These are phyloP conservation scores for Leptopilina boulardi DNA, from an alignment of 1,140 invertebrate species.

Conservation along the genomic window DNA sequence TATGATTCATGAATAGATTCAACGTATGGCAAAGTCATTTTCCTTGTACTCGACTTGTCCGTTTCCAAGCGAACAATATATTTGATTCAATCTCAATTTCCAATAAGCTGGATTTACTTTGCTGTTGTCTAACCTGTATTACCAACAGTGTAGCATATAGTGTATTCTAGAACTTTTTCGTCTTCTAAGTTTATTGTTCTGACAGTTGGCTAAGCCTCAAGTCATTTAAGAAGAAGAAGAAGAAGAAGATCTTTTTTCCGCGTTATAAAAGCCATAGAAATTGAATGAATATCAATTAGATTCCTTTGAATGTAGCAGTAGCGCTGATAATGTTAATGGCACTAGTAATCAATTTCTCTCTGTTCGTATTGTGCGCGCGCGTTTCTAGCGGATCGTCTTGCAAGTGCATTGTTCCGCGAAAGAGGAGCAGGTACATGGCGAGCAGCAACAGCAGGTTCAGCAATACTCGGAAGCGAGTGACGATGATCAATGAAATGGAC, in stretches of 20 bases:
- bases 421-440: conserved; percentile 34
- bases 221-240: too few relatives aligned
- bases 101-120: too few relatives aligned
- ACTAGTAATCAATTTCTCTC: conserved; percentile 6
- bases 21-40: too few relatives aligned
- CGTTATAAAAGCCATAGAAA: background rate
- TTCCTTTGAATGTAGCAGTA: background rate
- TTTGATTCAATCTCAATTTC: too few relatives aligned
- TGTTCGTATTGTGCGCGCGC: background rate
- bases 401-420: conserved; percentile 39
- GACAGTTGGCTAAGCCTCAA: too few relatives aligned
- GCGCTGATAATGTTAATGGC: conserved; percentile 20
- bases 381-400: conserved; percentile 34
- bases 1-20: too few relatives aligned
- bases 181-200: too few relatives aligned
- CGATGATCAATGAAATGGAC: conserved; percentile 73
- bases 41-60: too few relatives aligned
- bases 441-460: conserved; percentile 34
- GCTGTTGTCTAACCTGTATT: too few relatives aligned
- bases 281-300: conserved; percentile 18
- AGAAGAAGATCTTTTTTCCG: background rate
- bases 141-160: too few relatives aligned
- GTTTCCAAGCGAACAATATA: too few relatives aligned
- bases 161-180: too few relatives aligned
- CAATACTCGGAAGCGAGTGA: conserved; percentile 64